Percentiles rank a stretch among this genome's conserved stretches.
These are phyloP conservation scores for Galeopsomyia nigrocyanea DNA, from an alignment of 2,888 invertebrate genomes.

Conservation along the genomic window DNA sequence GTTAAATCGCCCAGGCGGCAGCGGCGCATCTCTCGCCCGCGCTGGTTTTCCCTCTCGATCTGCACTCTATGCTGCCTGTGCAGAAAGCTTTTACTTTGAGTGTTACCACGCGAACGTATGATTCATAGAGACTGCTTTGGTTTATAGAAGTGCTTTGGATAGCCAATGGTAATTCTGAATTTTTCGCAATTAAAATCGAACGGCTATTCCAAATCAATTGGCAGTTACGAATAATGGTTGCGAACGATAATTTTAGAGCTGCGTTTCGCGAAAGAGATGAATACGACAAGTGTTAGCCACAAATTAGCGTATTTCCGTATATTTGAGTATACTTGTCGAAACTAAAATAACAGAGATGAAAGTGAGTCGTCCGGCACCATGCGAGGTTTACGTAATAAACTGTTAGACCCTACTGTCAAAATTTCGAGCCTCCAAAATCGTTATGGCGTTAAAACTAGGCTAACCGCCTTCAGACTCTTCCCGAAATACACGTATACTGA, in stretches of 20 bases:
- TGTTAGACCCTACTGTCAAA: slow-evolving; percentile 5
- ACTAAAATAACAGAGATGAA: neutral
- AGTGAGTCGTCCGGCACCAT: slow-evolving; percentile 29
- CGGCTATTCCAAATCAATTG: too few relatives aligned
- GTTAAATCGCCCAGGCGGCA: slow-evolving; percentile 18
- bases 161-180: neutral
- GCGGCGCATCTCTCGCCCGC: neutral
- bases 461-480: too few relatives aligned
- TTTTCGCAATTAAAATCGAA: neutral
- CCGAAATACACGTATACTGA: too few relatives aligned
- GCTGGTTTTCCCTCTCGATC: slow-evolving; percentile 4
- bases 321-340: neutral
- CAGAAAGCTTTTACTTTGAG: too few relatives aligned
- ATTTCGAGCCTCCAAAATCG: too few relatives aligned
- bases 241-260: too few relatives aligned
- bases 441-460: too few relatives aligned
- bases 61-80: too few relatives aligned
- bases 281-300: too few relatives aligned
- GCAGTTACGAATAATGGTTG: too few relatives aligned
- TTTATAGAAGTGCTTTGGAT: slow-evolving; percentile 13
- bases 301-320: slow-evolving; percentile 1
- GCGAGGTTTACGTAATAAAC: slow-evolving; percentile 28
- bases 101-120: too few relatives aligned
- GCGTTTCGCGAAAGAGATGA: too few relatives aligned
- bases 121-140: neutral